Evolutionary conservation across 2,797 vertebrate genomes (phyloP), one percentile per base, ranked within the genome.

Genomic region (Enteromius thamalakanensis): DNA sequence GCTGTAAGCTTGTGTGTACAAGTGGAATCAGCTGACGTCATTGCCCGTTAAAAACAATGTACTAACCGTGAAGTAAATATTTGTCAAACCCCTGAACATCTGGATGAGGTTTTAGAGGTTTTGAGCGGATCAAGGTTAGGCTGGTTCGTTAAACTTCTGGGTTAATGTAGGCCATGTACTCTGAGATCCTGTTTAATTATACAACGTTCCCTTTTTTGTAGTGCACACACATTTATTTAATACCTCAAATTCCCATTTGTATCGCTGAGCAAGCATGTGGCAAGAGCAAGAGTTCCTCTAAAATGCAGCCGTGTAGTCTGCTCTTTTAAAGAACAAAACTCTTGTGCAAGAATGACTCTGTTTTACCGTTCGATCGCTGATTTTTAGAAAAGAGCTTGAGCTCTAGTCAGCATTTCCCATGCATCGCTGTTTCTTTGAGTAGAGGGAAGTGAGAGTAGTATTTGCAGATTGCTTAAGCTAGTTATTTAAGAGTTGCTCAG

Each of bases 111-210:
- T 45, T 42, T 45, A 6, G 15, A 40, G 19, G 15, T 32, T 4
- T 53, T 1, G 1, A 71, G 51, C 29, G 11, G 21, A 11, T 23
- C 2, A 5, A n/a, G 8, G 37, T 60, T 67, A 10, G 32, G 62
- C 15, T 8, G 15, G 7, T 37, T 32, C 0, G 26, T 26, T n/a
- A 15, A 4, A 17, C 8, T 21, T 6, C 8, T 12, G 58, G 75
- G 37, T 29, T 47, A 2, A 23, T 81, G 9, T 11, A n/a, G 26
- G 42, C 26, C 37, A 4, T 19, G 4, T 17, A 58, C 51, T 84
- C 45, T 69, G 47, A 55, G 21, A 72, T 85, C 60, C 67, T 80
- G 71, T 83, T 85, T 82, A 34, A 34, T 21, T 26, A 10, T 53
- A 9, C 14, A 12, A 1, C 0, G 21, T 83, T 47, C 62, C 58